Evolutionary conservation across 64 coral and sea anemone genomes (phyloP).

Genomic region (Astreopora myriophthalma): DNA sequence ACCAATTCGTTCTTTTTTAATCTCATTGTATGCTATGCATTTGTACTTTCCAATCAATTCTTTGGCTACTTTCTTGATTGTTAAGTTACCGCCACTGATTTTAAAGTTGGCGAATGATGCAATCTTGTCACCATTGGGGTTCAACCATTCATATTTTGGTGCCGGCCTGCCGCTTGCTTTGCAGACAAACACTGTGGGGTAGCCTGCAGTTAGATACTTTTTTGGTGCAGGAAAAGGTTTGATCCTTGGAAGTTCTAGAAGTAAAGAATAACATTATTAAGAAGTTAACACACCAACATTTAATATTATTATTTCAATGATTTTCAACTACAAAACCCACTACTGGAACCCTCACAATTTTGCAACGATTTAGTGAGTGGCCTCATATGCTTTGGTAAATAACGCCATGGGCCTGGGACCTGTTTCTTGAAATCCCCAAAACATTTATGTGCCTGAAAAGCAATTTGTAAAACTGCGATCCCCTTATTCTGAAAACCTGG

Average conservation of each 20-base stretch:
- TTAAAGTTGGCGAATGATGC: background rate
- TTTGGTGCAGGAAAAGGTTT: background rate
- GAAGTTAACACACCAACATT: background rate
- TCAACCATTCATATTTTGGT: constrained; percentile 45
- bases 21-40: constrained; percentile 37
- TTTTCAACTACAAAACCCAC: too few species aligned
- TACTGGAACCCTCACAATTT: too few species aligned
- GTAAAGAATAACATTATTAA: background rate
- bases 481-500: too few species aligned
- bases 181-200: constrained; percentile 40
- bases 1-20: background rate
- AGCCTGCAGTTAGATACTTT: constrained; percentile 19
- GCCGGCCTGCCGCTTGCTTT: constrained; percentile 37
- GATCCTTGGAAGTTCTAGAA: constrained; percentile 18
- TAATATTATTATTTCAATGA: too few species aligned
- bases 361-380: too few species aligned
- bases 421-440: too few species aligned
- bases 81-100: constrained; percentile 16
- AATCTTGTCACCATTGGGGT: background rate
- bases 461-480: too few species aligned
- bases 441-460: too few species aligned
- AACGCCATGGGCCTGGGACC: too few species aligned
- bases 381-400: too few species aligned
- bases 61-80: background rate
- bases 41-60: constrained; percentile 31